Base-by-base conservation (phyloP, 35 echinoderm and acorn worm genomes). In the Apostichopus parvimensis region DNA sequence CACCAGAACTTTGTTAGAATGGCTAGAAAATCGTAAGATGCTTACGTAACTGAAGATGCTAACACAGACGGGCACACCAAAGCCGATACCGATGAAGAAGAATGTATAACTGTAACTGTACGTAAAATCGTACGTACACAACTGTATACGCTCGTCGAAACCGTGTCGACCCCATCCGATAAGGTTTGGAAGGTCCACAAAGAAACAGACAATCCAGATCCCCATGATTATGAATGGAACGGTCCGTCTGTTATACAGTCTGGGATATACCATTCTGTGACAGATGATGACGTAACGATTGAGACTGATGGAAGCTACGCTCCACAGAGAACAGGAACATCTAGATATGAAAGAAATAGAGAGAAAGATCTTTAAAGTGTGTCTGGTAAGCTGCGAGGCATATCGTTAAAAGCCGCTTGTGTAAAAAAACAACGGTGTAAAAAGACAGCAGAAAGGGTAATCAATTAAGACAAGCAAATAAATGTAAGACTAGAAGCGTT, bases 251-350 rank as follows among this genome's bases (percentile, higher is more conserved):
- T 90, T 94, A 90, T 94, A 96, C 17, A 96, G 66, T 23, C 64
- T 89, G 4, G 82, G 70, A 85, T 96, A 96, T 8, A 87, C 13
- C 4, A 59, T 78, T 20, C 93, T 53, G n/a, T 96, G 90, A 22
- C 95, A 96, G 34, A 96, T 96, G 3, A 83, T 75, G 17, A 96
- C 79, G 87, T 94, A 94, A n/a, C 95, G 93, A 56, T 96, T 96
- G 26, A 96, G 56, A 28, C 80, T 91, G 59, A 96, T 96, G 34
- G 66, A 80, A 8, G 77, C 93, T n/a, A 96, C 79, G 56, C 90
- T 94, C 95, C 95, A 96, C 68, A 96, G 18, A 28, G 95, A 96
- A 26, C 95, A 94, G 24, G 87, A 91, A 80, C 95, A 96, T 58
- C 92, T 93, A 54, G 0, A 53, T 12, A 14, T 1, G 60, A 34